Percentiles rank a stretch among this genome's conserved stretches.
Conservation (phyloP, 92 coral and sea anemone species). For the Epizoanthus stellaris region DNA sequence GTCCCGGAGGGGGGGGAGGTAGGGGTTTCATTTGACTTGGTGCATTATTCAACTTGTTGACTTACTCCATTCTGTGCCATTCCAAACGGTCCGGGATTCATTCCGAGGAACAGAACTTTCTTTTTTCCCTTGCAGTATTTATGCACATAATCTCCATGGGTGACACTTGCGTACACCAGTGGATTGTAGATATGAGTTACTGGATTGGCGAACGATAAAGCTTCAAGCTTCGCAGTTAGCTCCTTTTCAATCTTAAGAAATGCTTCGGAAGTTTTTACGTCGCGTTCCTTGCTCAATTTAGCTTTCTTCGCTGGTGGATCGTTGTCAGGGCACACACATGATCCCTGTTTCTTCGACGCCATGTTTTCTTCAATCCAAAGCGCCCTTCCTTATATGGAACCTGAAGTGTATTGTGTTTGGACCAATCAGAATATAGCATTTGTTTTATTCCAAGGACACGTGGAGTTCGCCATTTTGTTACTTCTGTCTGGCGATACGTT, state of each 20-base stretch:
- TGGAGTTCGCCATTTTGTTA: neutral
- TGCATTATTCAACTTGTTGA: too few relatives aligned
- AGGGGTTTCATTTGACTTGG: neutral
- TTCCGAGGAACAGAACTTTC: constrained; percentile 81
- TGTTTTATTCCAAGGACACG: constrained; percentile 43
- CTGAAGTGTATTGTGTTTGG: neutral
- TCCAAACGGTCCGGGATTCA: constrained; percentile 96
- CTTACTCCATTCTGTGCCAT: constrained; percentile 96
- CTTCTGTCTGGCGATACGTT: too few relatives aligned
- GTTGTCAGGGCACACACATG: neutral
- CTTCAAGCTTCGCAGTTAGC: constrained; percentile 49
- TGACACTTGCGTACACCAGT: constrained; percentile 68
- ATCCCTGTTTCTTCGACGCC: constrained; percentile 13
- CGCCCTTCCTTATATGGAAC: constrained; percentile 12
- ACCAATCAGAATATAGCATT: constrained; percentile 32
- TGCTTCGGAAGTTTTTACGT: constrained; percentile 45
- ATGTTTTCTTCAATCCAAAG: neutral
- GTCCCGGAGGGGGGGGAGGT: neutral
- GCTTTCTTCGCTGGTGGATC: constrained; percentile 4
- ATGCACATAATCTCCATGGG: constrained; percentile 63
- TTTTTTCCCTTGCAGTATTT: constrained; percentile 74
- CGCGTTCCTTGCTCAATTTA: neutral
- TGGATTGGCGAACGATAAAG: constrained; percentile 54
- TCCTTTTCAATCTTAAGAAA: constrained; percentile 60
- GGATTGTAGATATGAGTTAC: constrained; percentile 82